Evolutionary conservation across 1,140 invertebrate species (phyloP).

Genomic region (Cherax quadricarinatus): DNA sequence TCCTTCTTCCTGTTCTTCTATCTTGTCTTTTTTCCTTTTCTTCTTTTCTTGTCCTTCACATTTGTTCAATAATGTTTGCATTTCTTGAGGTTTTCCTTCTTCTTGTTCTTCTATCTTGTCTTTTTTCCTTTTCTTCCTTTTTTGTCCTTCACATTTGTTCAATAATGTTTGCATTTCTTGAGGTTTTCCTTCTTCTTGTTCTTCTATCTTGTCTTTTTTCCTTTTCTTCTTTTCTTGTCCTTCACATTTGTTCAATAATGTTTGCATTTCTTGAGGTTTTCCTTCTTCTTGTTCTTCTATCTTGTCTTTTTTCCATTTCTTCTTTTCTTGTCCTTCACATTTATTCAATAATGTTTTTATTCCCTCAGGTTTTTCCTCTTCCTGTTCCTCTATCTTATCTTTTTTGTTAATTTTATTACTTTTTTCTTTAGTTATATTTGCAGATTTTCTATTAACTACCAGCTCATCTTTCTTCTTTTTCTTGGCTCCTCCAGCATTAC

Average conservation of each 20-base stretch:
- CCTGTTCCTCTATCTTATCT: neutral
- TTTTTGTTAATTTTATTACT: neutral
- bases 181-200: neutral
- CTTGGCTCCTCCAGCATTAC: neutral
- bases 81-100: neutral
- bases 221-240: neutral
- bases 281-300: neutral
- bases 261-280: too few species aligned
- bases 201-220: neutral
- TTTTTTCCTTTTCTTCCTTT: neutral
- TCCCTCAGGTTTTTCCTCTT: neutral
- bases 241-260: too few species aligned
- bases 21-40: slow-evolving; percentile 3
- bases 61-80: neutral
- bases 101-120: neutral
- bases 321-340: neutral
- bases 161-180: neutral
- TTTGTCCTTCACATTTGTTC: neutral
- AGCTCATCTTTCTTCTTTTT: slow-evolving; percentile 13
- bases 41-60: neutral
- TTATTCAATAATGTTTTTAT: neutral
- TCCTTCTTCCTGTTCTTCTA: neutral
- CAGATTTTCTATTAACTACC: neutral
- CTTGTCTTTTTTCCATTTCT: neutral
- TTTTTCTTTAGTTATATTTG: neutral